A percentile compares a stretch with the other conserved stretches of the same genome.
Evolutionary conservation across 2,113 vertebrate species (phyloP).

Genomic region (Gila orcuttii): DNA sequence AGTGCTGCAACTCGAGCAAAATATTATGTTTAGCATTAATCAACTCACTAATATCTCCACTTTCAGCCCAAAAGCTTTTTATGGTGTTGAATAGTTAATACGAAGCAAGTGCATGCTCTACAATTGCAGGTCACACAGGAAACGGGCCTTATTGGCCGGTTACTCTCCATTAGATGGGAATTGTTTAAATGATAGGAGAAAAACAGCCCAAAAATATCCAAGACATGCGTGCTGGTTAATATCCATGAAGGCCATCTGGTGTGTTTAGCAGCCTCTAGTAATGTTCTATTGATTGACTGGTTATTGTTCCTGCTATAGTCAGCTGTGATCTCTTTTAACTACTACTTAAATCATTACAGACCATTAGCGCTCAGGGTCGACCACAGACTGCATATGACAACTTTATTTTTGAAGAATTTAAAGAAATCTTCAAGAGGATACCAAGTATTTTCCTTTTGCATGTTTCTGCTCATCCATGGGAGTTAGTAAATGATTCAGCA

Average conservation of each 20-base stretch:
- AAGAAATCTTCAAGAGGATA: not conserved
- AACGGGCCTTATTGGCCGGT: not conserved
- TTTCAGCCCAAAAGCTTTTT: not conserved
- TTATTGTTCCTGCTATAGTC: constrained; percentile 56
- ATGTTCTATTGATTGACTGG: constrained; percentile 59
- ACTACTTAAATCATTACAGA: constrained; percentile 58
- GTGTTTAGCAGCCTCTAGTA: constrained; percentile 11
- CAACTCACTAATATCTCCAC: no score
- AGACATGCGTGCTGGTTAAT: constrained; percentile 11
- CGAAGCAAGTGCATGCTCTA: not conserved
- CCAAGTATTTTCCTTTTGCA: not conserved
- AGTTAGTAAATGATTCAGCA: constrained; percentile 16
- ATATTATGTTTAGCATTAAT: not conserved
- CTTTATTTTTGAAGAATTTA: not conserved
- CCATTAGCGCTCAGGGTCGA: not conserved
- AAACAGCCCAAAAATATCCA: not conserved
- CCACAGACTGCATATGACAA: not conserved
- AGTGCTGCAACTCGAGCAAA: not conserved
- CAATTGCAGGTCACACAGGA: not conserved
- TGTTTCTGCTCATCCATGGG: not conserved
- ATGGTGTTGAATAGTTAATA: not conserved
- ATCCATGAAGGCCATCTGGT: constrained; percentile 39
- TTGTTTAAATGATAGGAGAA: not conserved
- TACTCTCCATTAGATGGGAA: not conserved
- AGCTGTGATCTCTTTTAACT: constrained; percentile 58